These are phyloP conservation scores for Lymantria monacha DNA, from an alignment of 2,888 invertebrate genomes.

Conservation along the genomic window DNA sequence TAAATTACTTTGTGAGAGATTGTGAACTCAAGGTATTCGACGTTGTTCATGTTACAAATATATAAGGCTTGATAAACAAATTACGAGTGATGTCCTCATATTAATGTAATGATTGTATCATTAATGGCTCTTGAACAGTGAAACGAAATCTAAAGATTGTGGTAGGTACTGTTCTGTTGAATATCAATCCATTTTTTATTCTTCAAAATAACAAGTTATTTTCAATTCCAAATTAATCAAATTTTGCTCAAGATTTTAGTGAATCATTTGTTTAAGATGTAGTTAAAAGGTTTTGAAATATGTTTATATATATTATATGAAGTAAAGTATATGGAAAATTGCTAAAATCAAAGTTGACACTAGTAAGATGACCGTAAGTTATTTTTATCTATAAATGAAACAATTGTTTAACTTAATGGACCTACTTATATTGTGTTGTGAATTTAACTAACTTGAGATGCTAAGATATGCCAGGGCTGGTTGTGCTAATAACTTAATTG, in stretches of 20 bases:
- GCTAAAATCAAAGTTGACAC: not conserved
- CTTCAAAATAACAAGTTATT: constrained; percentile 26
- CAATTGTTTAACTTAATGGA: constrained; percentile 17
- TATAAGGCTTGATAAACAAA: constrained; percentile 55
- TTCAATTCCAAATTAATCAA: not conserved
- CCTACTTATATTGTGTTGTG: constrained; percentile 37
- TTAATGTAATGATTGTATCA: constrained; percentile 43
- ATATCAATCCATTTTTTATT: constrained; percentile 15
- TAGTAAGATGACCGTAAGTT: not conserved
- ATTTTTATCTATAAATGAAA: not conserved
- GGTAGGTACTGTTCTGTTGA: constrained; percentile 66
- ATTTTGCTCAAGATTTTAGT: constrained; percentile 1
- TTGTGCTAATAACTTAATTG: constrained; percentile 42
- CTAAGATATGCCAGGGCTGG: constrained; percentile 40
- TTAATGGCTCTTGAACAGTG: constrained; percentile 30
- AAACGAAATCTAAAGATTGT: constrained; percentile 39
- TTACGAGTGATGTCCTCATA: constrained; percentile 46
- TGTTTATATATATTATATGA: not conserved
- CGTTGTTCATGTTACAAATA: constrained; percentile 29
- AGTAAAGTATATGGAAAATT: not conserved
- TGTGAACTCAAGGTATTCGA: constrained; percentile 51
- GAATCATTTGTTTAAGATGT: not conserved
- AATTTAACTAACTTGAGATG: constrained; percentile 41
- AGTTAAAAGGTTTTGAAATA: not conserved
- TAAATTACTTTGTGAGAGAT: constrained; percentile 42